A percentile compares a stretch with the other conserved stretches of the same genome.
Conservation (phyloP, 2,797 vertebrate species). For the Oceanodroma leucorhoa region DNA sequence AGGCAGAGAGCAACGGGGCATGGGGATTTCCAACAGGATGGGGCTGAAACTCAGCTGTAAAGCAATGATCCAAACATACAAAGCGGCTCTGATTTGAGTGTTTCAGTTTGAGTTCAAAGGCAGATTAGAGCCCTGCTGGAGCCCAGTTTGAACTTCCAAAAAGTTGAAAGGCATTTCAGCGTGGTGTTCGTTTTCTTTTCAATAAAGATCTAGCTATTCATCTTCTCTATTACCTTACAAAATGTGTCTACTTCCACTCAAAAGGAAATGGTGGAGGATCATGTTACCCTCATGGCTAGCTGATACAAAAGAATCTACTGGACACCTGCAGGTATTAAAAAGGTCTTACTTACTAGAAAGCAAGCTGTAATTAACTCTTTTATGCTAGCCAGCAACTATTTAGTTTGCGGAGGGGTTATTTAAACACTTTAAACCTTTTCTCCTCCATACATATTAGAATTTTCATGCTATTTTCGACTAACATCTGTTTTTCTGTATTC, state of each 20-base stretch:
- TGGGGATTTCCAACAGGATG: background rate
- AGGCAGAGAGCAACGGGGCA: background rate
- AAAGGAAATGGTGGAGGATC: background rate
- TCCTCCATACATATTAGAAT: background rate
- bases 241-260: background rate
- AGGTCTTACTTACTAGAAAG: background rate
- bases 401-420: background rate
- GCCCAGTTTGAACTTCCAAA: background rate
- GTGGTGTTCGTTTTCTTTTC: background rate
- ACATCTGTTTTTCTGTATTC: background rate
- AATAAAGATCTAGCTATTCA: background rate
- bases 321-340: constrained; percentile 1
- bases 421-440: background rate
- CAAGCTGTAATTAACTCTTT: background rate
- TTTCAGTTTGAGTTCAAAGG: constrained; percentile 2
- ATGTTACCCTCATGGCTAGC: background rate
- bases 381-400: background rate
- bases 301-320: background rate
- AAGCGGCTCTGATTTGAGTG: background rate
- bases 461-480: background rate
- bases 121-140: constrained; percentile 21
- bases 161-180: background rate
- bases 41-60: background rate
- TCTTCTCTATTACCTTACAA: background rate
- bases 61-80: background rate